Evolutionary conservation across 53 echinoderm and acorn worm genomes (phyloP), one percentile per base, ranked within the genome.

Genomic region (Glandiceps talaboti): DNA sequence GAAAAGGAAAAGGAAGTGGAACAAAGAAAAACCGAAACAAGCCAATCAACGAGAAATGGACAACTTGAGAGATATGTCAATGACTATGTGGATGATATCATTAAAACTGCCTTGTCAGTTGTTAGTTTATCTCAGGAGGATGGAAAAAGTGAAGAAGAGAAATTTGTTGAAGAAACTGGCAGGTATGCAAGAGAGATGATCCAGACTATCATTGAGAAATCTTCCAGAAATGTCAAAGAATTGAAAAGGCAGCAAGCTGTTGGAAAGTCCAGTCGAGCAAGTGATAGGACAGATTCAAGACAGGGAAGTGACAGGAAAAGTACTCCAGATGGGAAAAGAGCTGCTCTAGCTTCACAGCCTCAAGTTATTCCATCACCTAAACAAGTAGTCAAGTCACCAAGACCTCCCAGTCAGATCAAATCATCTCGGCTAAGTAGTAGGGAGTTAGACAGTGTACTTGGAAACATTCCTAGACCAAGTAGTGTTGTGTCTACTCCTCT

Each of bases 21-120:
- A 33, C 1, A 33, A 33, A 78, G 79, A 76, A 1, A 33, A 76
- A 82, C 76, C n/a, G 27, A 45, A 20, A 45, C 64, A 6, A 45
- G 64, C 29, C 33, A 76, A 33, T 31, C 26, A 73, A 27, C n/a
- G 1, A 76, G 28, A 76, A 32, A 31, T 33, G 32, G 27, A 28
- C 74, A 76, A 45, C 72, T 90, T 26, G 81, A 85, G 14, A 79
- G 73, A 28, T 90, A 87, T 85, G 90, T 82, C 14, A 33, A 30
- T 28, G 77, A 81, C 73, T 87, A 81, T 32, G 86, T 87, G 0
- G 72, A 76, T 28, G 75, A 82, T 25, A 76, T 87, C 30, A 30
- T 87, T 30, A 31, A 79, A 32, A 75, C 30, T 32, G 87, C 86
- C 25, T 29, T 14, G 1, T 31, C 31, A 27, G 1, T 27, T 31